Evolutionary conservation across 2,797 vertebrate species (phyloP).

Genomic region (Pyrocephalus nanus): DNA sequence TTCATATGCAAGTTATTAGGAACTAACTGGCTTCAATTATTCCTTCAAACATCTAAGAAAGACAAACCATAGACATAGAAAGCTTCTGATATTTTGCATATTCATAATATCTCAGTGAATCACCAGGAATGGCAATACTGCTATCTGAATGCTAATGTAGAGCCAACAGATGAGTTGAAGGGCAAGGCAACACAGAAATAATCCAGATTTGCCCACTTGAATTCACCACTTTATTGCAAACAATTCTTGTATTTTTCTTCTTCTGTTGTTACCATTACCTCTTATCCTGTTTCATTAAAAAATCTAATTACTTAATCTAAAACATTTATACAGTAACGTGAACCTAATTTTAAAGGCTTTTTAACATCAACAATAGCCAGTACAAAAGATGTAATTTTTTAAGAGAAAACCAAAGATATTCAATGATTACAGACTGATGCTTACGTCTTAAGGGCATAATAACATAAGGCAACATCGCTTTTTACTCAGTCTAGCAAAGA

Average conservation of each 20-base stretch:
- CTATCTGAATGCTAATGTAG: slow-evolving; percentile 69
- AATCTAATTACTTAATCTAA: not conserved
- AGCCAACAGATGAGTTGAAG: slow-evolving; percentile 68
- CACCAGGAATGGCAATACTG: slow-evolving; percentile 47
- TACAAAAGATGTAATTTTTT: not conserved
- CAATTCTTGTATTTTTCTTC: slow-evolving; percentile 4
- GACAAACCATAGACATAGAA: slow-evolving; percentile 66
- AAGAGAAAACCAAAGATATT: not conserved
- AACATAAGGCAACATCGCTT: not conserved
- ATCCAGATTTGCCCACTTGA: slow-evolving; percentile 24
- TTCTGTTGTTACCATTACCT: not conserved
- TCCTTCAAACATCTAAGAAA: slow-evolving; percentile 64
- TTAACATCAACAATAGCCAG: accelerated
- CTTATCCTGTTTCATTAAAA: not conserved
- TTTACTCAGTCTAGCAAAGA: not conserved
- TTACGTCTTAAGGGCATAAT: not conserved
- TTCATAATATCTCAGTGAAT: slow-evolving; percentile 73
- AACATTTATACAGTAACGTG: not conserved
- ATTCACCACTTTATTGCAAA: slow-evolving; percentile 19
- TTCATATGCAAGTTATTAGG: slow-evolving; percentile 57
- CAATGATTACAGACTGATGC: not conserved
- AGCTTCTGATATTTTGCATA: slow-evolving; percentile 67
- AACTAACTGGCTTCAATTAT: slow-evolving; percentile 66
- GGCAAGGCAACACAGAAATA: slow-evolving; percentile 64
- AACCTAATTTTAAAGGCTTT: not conserved